Base-by-base conservation (phyloP, 2,797 vertebrate genomes). In the Sparus aurata region DNA sequence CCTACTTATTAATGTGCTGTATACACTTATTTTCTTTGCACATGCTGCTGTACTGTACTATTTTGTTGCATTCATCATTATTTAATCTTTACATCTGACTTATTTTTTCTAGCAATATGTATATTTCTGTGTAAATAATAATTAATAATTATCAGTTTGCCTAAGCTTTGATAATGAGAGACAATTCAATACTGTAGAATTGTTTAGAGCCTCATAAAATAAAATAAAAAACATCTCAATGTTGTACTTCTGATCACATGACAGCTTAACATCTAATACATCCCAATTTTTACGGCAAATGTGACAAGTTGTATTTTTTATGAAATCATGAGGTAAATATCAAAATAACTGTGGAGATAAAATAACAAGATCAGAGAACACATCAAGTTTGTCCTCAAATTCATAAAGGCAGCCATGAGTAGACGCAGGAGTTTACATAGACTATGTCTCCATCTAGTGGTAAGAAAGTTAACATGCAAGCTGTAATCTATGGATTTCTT, bases 361-460 rank as follows among this genome's bases (percentile, higher is more conserved):
- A 52, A 20, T 5, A 22, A 5, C n/a, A 52, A n/a, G 23, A 38
- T 60, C 16, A 70, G 12, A 50, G 2, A 69, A n/a, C 15, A 22
- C 9, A 23, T 60, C 2, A 49, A 61, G 23, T 23, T 12, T 38
- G 1, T 27, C 6, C 9, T n/a, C 5, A 72, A 43, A 58, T 5
- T 5, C 2, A 34, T 22, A 1, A 46, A 62, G 1, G 13, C n/a
- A 11, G 49, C 43, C 43, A 5, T 45, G 43, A 38, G 34, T 2
- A 12, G 16, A 22, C 12, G 11, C 7, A 30, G 27, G 15, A 53
- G 23, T 62, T 77, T 38, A 1, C 1, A 45, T 1, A 43, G 16
- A 52, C 74, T 79, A 0, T 77, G 80, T 80, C 72, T 80, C 80
- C 85, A 75, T 75, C 85, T 84, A 78, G 79, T 81, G 90, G 79